Base-by-base conservation (phyloP, 92 coral and sea anemone species). In the Meandrina meandrites region DNA sequence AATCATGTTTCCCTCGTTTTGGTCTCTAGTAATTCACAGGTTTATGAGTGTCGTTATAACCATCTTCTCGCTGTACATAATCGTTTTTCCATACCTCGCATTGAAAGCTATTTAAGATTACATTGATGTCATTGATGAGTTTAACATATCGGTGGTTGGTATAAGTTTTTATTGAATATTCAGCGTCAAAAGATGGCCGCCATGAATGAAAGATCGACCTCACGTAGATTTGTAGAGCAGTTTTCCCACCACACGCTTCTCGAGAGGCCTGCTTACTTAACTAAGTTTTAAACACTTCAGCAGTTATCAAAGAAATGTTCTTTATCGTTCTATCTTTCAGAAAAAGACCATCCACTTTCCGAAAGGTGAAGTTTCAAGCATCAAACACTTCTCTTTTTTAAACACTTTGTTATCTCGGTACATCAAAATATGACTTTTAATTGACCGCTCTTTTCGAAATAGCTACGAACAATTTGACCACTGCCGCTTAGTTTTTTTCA, bases 91-190 rank as follows among this genome's bases (percentile, higher is more conserved):
- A 56, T 37, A 57, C 16, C 66, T n/a, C 30, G 27, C 56, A 74
- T 12, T 22, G 22, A 79, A 84, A 73, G 73, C 70, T 70, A 84
- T 57, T 73, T 83, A 73, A 72, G 77, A 72, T 83, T n/a, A 83
- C n/a, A 67, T 45, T 68, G 48, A 73, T 73, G 36, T 70, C 22
- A 66, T 40, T 67, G 45, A 71, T 71, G 50, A 31, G 15, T 28
- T 30, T 17, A 48, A 22, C 75, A 11, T 22, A 15, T 24, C 34
- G 37, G 21, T 42, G 50, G 75, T n/a, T 28, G 58, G 84, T 42
- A 1, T 17, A 36, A 37, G 12, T 22, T n/a, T 0, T 80, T 24
- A 3, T 40, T 53, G 45, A 37, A 7, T 11, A 42, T 66, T 14
- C 56, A 27, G 45, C 51, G 78, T 73, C 17, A 66, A 27, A 64